phyloP scores from a whole-genome alignment of 2,113 vertebrate genomes.

The Canis aureus region DNA sequence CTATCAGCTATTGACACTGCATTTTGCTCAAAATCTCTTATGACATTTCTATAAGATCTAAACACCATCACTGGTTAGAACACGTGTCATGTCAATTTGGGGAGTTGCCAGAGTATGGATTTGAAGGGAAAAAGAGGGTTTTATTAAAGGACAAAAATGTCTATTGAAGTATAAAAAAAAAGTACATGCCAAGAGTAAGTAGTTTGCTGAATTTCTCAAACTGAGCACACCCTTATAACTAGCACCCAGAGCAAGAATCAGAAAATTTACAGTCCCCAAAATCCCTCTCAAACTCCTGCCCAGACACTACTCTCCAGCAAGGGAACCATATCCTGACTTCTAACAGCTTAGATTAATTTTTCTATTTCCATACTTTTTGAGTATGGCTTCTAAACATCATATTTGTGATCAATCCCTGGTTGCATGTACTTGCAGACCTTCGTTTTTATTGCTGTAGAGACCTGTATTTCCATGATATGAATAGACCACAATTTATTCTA shows the following conservation, averaged over 20 bases:
- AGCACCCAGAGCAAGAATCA: not conserved
- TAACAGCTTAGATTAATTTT: not conserved
- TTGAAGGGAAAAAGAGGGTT: not conserved
- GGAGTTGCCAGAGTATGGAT: not conserved
- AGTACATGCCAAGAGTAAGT: not conserved
- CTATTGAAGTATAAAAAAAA: not conserved
- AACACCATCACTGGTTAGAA: not conserved
- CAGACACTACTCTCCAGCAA: not conserved
- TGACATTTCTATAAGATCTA: not conserved
- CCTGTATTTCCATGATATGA: not conserved
- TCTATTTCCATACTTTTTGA: not conserved
- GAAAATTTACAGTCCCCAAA: not conserved
- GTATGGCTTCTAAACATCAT: not conserved
- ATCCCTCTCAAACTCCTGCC: not conserved
- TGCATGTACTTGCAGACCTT: not conserved
- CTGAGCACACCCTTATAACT: not conserved
- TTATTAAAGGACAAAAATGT: not conserved
- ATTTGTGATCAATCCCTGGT: not conserved
- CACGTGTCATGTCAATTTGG: not conserved
- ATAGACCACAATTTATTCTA: not conserved
- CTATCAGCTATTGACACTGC: not conserved
- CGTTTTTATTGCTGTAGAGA: not conserved
- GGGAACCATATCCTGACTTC: not conserved
- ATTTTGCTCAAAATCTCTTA: not conserved
- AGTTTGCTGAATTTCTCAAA: conserved; percentile 16